Evolutionary conservation across 2,113 vertebrate genomes (phyloP).

Genomic region (Uropsilus gracilis): DNA sequence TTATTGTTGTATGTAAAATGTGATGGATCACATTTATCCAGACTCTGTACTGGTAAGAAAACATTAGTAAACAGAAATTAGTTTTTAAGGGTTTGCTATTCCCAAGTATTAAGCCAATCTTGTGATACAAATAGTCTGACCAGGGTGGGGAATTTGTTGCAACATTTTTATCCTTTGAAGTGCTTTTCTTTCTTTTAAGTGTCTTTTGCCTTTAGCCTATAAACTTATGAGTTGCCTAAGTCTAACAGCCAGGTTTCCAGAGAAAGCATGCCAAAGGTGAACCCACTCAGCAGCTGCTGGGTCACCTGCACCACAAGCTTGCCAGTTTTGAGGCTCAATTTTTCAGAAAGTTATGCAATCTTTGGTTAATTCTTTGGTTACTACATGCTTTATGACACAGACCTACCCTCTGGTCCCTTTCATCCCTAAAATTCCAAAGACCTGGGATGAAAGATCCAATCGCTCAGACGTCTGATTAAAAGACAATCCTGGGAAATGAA

Average conservation of each 20-base stretch:
- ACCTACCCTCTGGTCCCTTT: not conserved
- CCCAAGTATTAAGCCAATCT: slow-evolving; percentile 48
- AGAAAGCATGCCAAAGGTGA: not conserved
- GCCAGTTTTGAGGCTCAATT: slow-evolving; percentile 19
- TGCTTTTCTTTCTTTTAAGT: slow-evolving; percentile 49
- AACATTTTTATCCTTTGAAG: slow-evolving; percentile 54
- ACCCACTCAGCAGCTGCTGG: not conserved
- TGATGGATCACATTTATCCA: not conserved
- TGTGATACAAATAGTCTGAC: slow-evolving; percentile 54
- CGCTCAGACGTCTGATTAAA: slow-evolving; percentile 21
- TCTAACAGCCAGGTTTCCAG: slow-evolving; percentile 15
- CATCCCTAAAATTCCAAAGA: slow-evolving; percentile 54
- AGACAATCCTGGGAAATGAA: slow-evolving; percentile 5
- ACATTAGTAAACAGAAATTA: slow-evolving; percentile 4
- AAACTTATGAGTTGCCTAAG: slow-evolving; percentile 25
- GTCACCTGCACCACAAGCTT: not conserved
- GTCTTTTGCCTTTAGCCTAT: slow-evolving; percentile 47
- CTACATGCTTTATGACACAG: slow-evolving; percentile 53
- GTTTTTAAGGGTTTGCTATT: not conserved
- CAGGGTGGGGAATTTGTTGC: not conserved
- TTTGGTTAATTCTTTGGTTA: slow-evolving; percentile 43
- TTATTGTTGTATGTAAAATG: not conserved
- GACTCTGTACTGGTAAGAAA: slow-evolving; percentile 12
- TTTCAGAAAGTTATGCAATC: slow-evolving; percentile 55
- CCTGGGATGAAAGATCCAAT: slow-evolving; percentile 11